Conservation (phyloP, 2,797 vertebrate genomes). For the Oreochromis grahami region DNA sequence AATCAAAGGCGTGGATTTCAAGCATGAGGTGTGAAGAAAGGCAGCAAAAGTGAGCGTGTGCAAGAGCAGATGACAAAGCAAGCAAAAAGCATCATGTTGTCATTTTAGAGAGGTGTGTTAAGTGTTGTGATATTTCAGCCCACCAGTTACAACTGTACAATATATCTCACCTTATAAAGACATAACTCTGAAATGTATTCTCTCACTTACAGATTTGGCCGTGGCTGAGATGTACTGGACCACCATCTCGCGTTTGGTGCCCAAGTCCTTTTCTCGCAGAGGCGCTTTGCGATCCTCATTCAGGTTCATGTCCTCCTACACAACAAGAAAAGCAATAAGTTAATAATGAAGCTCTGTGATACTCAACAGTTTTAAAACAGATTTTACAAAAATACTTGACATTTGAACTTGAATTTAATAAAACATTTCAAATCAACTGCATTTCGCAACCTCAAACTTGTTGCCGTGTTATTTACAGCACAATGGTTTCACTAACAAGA, state of each 20-base stretch:
- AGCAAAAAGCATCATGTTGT: conserved; percentile 55
- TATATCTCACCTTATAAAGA: neutral
- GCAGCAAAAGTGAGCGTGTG: conserved; percentile 10
- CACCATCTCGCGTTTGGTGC: conserved; percentile 97
- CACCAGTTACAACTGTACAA: conserved; percentile 7
- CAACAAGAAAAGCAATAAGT: neutral
- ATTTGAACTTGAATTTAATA: neutral
- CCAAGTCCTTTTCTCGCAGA: conserved; percentile 90
- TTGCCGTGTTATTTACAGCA: neutral
- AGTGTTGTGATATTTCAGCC: conserved; percentile 40
- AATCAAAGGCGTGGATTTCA: conserved; percentile 64
- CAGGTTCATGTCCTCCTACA: conserved; percentile 98
- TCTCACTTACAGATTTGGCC: conserved; percentile 94
- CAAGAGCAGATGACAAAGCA: conserved; percentile 45
- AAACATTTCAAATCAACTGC: neutral
- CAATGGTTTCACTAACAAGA: neutral
- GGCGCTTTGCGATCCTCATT: conserved; percentile 97
- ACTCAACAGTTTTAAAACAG: neutral
- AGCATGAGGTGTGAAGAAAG: conserved; percentile 45
- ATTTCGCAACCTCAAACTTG: neutral
- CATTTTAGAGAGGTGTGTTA: conserved; percentile 34
- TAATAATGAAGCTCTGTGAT: neutral
- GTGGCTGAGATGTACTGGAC: conserved; percentile 98
- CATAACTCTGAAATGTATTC: neutral
- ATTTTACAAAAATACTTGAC: neutral